Percentiles rank a stretch among this genome's conserved stretches.
Evolutionary conservation across 2,113 vertebrate species (phyloP).

Genomic region (Phalacrocorax brasilianus): DNA sequence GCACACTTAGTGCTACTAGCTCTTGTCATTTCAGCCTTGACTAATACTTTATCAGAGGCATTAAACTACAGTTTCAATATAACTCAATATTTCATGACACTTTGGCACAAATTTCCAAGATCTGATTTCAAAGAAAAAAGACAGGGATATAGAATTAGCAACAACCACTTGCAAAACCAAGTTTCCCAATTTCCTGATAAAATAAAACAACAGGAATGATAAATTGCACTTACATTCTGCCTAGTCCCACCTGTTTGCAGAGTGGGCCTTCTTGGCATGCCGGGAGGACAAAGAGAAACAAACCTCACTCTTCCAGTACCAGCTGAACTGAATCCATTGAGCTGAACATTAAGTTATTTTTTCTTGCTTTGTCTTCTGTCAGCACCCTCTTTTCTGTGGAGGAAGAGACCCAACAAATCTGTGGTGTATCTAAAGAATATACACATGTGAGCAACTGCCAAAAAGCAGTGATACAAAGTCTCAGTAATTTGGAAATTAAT

Average conservation of each 20-base stretch:
- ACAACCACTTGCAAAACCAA: not conserved
- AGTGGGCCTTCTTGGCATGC: not conserved
- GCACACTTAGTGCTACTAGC: not conserved
- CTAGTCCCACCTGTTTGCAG: not conserved
- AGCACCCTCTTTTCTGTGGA: not conserved
- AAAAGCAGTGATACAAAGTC: not conserved
- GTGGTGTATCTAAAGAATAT: not conserved
- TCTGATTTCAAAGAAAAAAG: not conserved
- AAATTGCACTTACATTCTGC: not conserved
- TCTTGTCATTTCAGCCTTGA: not conserved
- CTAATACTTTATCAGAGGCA: constrained; percentile 13
- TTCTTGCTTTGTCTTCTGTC: not conserved
- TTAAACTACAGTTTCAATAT: not conserved
- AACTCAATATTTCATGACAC: not conserved
- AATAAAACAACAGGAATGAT: not conserved
- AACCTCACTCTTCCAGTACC: not conserved
- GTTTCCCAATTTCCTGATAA: not conserved
- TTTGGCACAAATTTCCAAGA: not conserved
- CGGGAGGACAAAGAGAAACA: not conserved
- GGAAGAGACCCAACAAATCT: not conserved
- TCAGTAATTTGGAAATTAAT: not conserved
- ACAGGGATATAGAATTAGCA: not conserved
- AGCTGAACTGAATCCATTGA: not conserved
- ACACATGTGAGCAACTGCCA: not conserved
- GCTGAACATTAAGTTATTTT: not conserved